Evolutionary conservation across 2,113 vertebrate genomes (phyloP), one percentile per base, ranked within the genome.

Genomic region (Lamprologus lemairii): DNA sequence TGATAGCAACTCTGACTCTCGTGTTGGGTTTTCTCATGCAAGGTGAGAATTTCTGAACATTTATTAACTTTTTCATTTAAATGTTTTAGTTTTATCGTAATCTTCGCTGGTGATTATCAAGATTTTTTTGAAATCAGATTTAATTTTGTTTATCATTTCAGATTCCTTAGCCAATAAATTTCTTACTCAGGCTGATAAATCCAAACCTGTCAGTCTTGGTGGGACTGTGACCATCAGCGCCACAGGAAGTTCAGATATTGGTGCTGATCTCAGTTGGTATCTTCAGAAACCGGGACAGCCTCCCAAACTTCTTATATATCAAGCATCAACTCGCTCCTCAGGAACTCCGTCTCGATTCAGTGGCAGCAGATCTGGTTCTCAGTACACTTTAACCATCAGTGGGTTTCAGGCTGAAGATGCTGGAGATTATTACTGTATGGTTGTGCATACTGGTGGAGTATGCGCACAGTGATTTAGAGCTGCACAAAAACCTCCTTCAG

Each of bases 401-500:
- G 83, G 13, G 2, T 3, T 45, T 71, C 65, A 71, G 21, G 37
- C 3, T 45, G 37, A 73, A 45, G 65, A 73, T 80, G 21, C 16
- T 49, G 45, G 71, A 49, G 9, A 73, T 73, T 73, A 26, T 26
- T 45, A 45, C 8, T 73, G 65, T 45, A 4, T 51, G 73, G 26
- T 21, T 42, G 7, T 7, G 2, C 23, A 31, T 49, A 12, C 2
- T 19, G 9, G 1, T 4, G 0, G 0, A 0, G 55, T 65, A 81
- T 86, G 80, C 31, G 60, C 91, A 94, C 91, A 89, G 88, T 94
- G 92, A 92, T 89, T 81, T 13, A 83, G 33, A 31, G 47, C 16
- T 13, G 21, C 88, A 92, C 94, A 95, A 83, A 95, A 96, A 96
- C 90, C 88, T 93, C 71, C 49, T 42, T 81, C 83, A 57, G 42